Evolutionary conservation across 2,113 vertebrate species (phyloP).

Genomic region (Enhydra lutris): DNA sequence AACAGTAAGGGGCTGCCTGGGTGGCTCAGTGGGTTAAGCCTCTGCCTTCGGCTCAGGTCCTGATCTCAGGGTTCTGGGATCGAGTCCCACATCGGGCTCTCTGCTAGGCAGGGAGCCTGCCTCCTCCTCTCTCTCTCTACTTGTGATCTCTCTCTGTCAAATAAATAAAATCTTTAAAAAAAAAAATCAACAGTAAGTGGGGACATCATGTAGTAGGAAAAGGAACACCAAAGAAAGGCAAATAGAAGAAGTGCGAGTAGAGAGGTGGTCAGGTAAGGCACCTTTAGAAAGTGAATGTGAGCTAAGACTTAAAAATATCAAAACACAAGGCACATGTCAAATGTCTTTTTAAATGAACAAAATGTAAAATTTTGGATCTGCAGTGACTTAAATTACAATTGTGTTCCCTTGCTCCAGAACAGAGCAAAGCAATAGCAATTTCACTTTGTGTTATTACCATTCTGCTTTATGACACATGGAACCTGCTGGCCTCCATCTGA

Average conservation of each 20-base stretch:
- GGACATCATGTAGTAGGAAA: background rate
- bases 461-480: slow-evolving; percentile 56
- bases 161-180: too few species aligned
- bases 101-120: too few species aligned
- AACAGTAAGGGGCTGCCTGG: background rate
- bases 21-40: too few species aligned
- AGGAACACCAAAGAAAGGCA: background rate
- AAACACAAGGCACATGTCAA: background rate
- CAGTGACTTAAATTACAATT: slow-evolving; percentile 60
- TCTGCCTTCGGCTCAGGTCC: too few species aligned
- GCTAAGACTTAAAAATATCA: background rate
- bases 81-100: too few species aligned
- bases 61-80: too few species aligned
- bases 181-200: background rate
- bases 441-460: slow-evolving; percentile 65
- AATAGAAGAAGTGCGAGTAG: background rate
- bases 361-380: slow-evolving; percentile 3
- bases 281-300: background rate
- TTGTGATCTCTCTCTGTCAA: too few species aligned
- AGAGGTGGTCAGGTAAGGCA: background rate
- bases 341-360: background rate
- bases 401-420: slow-evolving; percentile 58
- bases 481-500: slow-evolving; percentile 36
- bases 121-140: too few species aligned
- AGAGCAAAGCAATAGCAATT: slow-evolving; percentile 71